A percentile compares a stretch with the other conserved stretches of the same genome.
phyloP scores from a whole-genome alignment of 2,113 vertebrate genomes.

The Phrynocephalus versicolor region DNA sequence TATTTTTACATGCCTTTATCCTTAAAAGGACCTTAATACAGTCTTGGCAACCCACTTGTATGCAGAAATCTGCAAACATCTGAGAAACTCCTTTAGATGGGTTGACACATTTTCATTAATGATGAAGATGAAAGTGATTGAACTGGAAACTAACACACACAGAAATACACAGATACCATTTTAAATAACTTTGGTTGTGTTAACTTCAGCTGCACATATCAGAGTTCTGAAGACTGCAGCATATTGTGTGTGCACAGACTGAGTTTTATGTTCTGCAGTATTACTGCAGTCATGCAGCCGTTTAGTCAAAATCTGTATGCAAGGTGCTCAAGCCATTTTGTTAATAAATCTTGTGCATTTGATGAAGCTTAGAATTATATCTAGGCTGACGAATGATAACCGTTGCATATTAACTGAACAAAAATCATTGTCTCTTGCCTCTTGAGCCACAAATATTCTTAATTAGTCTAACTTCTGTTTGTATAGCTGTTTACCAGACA shows the following conservation, averaged over 20 bases:
- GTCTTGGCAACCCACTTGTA: neutral
- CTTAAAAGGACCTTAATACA: no score
- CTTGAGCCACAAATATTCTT: conserved; percentile 17
- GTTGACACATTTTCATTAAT: neutral
- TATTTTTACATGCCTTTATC: no score
- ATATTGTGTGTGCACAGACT: neutral
- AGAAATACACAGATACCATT: neutral
- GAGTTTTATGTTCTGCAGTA: conserved; percentile 12
- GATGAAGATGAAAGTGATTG: neutral
- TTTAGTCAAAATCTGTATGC: conserved; percentile 24
- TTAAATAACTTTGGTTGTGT: neutral
- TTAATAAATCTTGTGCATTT: conserved; percentile 18
- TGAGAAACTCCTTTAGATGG: neutral
- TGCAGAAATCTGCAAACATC: neutral
- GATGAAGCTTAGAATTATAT: conserved; percentile 12
- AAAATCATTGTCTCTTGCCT: conserved; percentile 8
- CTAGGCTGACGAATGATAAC: conserved; percentile 3
- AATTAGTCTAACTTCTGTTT: conserved; percentile 29
- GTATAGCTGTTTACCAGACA: conserved; percentile 3
- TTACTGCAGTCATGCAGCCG: conserved; percentile 5
- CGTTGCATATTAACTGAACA: neutral
- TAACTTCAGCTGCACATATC: neutral
- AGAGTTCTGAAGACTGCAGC: neutral
- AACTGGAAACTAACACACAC: neutral
- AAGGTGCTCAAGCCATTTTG: conserved; percentile 1